Conservation (phyloP, 2,888 invertebrate species). For the Horisme vitalbata region DNA sequence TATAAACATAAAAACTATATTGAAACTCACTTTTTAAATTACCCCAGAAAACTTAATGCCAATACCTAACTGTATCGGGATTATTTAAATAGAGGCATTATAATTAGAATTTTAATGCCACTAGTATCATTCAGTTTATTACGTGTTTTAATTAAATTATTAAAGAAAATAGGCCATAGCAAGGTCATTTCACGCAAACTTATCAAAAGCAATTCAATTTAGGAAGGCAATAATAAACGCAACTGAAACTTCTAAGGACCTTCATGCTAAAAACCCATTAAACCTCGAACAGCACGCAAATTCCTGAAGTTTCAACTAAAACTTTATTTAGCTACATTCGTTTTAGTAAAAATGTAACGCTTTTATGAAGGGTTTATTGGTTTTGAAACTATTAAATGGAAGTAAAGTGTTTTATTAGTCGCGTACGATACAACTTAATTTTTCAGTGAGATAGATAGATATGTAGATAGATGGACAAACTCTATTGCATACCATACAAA, state of each 20-base stretch:
- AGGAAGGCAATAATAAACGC: constrained; percentile 32
- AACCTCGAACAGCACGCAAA: constrained; percentile 46
- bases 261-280: constrained; percentile 43
- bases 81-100: no score
- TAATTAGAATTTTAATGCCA: no score
- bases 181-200: constrained; percentile 36
- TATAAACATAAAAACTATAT: no score
- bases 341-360: constrained; percentile 25
- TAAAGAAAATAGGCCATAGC: constrained; percentile 33
- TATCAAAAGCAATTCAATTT: constrained; percentile 44
- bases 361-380: constrained; percentile 18
- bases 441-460: no score
- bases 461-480: no score
- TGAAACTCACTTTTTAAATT: no score
- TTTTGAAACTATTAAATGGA: constrained; percentile 18
- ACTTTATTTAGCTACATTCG: constrained; percentile 33
- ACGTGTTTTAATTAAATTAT: background rate
- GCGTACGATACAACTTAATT: constrained; percentile 1
- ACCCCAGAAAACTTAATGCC: no score
- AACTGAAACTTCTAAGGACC: constrained; percentile 43
- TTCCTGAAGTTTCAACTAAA: constrained; percentile 21
- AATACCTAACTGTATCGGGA: no score
- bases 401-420: constrained; percentile 11
- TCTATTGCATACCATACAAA: background rate
- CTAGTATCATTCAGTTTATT: no score